A percentile compares a stretch with the other conserved stretches of the same genome.
These are phyloP conservation scores for Drosophila trapezifrons DNA, from an alignment of 1,140 invertebrate species.

Conservation along the genomic window DNA sequence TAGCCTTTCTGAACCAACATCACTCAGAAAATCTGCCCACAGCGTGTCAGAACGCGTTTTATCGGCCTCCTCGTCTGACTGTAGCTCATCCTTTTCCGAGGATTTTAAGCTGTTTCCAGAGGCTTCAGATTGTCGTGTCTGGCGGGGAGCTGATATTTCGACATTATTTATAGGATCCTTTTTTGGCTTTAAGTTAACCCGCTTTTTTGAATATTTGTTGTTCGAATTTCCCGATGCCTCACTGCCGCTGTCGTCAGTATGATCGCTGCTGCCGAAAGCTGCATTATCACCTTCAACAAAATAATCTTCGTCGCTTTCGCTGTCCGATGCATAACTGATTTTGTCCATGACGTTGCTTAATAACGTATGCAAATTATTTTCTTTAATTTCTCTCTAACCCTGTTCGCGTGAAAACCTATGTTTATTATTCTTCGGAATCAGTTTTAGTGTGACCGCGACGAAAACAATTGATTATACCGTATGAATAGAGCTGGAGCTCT, in stretches of 20 bases:
- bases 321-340: slow-evolving; percentile 61
- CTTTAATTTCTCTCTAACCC: neutral
- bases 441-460: neutral
- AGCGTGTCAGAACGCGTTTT: slow-evolving; percentile 89
- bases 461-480: too few species aligned
- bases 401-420: too few species aligned
- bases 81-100: slow-evolving; percentile 61
- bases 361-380: neutral
- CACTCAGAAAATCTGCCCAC: slow-evolving; percentile 90
- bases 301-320: slow-evolving; percentile 85
- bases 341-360: slow-evolving; percentile 49
- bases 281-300: slow-evolving; percentile 81
- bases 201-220: slow-evolving; percentile 22
- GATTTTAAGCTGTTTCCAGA: slow-evolving; percentile 4
- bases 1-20: slow-evolving; percentile 85
- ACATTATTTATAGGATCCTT: neutral
- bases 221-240: slow-evolving; percentile 50
- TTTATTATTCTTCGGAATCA: neutral
- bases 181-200: slow-evolving; percentile 14
- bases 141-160: slow-evolving; percentile 11
- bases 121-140: slow-evolving; percentile 43
- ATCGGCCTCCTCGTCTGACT: slow-evolving; percentile 86
- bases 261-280: slow-evolving; percentile 74
- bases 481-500: too few species aligned
- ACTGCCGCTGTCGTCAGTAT: slow-evolving; percentile 43